Base-by-base conservation (phyloP, 64 coral and sea anemone species). In the Montipora capricornis region DNA sequence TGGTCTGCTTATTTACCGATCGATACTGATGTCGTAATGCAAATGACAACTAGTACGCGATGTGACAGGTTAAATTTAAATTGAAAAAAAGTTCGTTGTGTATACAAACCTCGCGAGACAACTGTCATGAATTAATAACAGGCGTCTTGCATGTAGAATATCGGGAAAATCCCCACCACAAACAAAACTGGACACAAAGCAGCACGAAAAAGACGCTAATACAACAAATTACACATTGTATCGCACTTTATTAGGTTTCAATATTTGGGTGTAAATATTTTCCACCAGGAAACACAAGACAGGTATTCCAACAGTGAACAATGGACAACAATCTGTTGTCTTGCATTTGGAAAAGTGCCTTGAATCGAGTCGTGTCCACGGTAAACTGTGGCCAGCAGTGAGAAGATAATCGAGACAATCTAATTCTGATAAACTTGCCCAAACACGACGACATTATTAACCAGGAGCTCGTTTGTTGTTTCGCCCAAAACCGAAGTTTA, bases 111-210 rank as follows among this genome's bases (percentile, higher is more conserved):
- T 71, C 2, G 12, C 82, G 45, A 69, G 82, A 86, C 82, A 45
- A 46, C 7, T 71, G 6, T 73, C 82, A 86, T 86, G 17, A 86
- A 86, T 86, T 71, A 86, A 73, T 86, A 86, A 86, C 44, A 73
- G 7, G 3, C 29, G 45, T 70, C n/a, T 71, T 22, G 14, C 49
- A 14, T 61, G 11, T n/a, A 61, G 19, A 24, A 24, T 71, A 15
- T 71, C 17, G 20, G 51, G 51, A 81, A 58, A 60, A 37, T 82
- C 44, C 24, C 37, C 80, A 26, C 79, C 37, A 37, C 37, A 37
- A 37, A 37, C 37, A 37, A 37, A 37, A 37, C 37, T 64, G 14
- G 14, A 64, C 61, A 81, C 55, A 29, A 37, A 15, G 64, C 20
- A 62, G 3, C 5, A 57, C 55, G 55, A 57, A 22, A 49, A 0